These are phyloP conservation scores for Coelopa frigida DNA, from an alignment of 1,140 invertebrate genomes.

Conservation along the genomic window DNA sequence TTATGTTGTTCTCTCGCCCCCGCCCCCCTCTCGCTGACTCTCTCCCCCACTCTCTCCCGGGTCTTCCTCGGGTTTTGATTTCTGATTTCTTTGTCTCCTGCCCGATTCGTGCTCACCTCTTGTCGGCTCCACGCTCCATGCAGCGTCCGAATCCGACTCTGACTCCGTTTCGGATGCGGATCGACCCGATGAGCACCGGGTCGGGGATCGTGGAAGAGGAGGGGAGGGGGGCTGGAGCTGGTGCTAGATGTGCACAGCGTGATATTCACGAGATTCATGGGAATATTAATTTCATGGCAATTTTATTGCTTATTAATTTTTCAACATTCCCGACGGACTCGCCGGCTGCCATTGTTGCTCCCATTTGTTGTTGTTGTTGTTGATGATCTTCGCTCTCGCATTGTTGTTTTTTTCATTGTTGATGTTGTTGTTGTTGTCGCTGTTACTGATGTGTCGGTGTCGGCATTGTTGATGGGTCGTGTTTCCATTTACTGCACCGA, in stretches of 20 bases:
- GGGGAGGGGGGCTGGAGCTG: conserved; percentile 5
- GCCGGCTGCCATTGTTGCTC: neutral
- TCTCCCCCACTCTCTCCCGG: neutral
- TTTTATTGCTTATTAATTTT: conserved; percentile 46
- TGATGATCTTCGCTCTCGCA: conserved; percentile 8
- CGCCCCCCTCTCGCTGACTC: too few species aligned
- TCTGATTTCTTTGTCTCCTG: neutral
- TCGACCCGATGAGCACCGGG: too few species aligned
- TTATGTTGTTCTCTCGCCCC: too few species aligned
- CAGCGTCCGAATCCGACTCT: too few species aligned
- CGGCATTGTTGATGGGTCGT: neutral
- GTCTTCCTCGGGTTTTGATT: neutral
- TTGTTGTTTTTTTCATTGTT: conserved; percentile 7
- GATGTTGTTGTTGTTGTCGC: conserved; percentile 8
- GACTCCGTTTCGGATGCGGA: too few species aligned
- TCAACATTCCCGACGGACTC: conserved; percentile 18
- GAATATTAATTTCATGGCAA: conserved; percentile 45
- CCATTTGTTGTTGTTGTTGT: conserved; percentile 28
- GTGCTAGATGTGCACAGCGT: conserved; percentile 26
- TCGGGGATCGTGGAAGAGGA: neutral
- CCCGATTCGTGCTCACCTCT: neutral
- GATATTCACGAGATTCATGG: conserved; percentile 34
- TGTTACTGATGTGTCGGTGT: neutral
- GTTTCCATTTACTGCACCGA: too few species aligned
- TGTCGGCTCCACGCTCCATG: neutral